Evolutionary conservation across 2,113 vertebrate species (phyloP).

Genomic region (Dipodomys stephensi): DNA sequence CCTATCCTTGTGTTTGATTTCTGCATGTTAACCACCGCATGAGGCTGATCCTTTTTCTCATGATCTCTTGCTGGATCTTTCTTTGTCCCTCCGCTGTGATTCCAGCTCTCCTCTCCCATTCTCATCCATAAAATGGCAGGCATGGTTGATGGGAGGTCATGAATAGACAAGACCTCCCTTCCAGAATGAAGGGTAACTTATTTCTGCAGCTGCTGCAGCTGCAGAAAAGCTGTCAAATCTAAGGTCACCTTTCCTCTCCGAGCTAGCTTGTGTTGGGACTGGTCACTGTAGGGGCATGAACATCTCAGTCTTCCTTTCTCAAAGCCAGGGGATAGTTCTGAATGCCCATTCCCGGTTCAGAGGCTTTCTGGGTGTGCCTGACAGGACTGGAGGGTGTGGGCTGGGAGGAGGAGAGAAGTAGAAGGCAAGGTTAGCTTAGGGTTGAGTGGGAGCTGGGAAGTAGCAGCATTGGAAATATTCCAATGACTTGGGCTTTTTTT

Average conservation of each 20-base stretch:
- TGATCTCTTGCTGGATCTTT: neutral
- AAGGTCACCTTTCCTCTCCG: neutral
- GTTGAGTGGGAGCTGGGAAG: neutral
- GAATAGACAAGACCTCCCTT: neutral
- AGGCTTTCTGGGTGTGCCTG: neutral
- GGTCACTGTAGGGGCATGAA: neutral
- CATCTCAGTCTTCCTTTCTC: neutral
- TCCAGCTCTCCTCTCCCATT: neutral
- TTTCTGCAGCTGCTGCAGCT: neutral
- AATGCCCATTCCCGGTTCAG: neutral
- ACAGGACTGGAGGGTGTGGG: neutral
- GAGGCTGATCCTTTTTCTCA: no score
- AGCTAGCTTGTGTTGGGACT: neutral
- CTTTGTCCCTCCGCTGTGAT: neutral
- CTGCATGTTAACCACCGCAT: no score
- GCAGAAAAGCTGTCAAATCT: neutral
- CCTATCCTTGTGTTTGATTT: neutral
- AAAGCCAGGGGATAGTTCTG: neutral
- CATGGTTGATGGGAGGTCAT: accelerated
- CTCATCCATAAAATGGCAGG: neutral
- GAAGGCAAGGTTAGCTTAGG: neutral
- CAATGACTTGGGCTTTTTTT: neutral
- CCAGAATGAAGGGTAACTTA: neutral
- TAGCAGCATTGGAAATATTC: neutral
- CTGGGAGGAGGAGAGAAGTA: neutral